Evolutionary conservation across 2,113 vertebrate species (phyloP), one percentile per base, ranked within the genome.

Genomic region (Orthonyx spaldingii): DNA sequence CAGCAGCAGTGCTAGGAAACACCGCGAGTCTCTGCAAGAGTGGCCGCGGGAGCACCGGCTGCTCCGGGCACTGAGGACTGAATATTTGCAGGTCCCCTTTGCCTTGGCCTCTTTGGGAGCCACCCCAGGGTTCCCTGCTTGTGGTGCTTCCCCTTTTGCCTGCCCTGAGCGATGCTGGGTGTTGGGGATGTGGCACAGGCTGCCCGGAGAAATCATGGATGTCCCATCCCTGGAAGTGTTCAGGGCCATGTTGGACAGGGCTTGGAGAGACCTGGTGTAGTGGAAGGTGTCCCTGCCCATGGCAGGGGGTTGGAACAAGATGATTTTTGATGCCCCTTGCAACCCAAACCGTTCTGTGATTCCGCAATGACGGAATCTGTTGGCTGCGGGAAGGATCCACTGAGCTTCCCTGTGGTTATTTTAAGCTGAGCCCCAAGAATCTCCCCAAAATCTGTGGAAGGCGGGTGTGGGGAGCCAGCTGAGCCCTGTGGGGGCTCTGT

Each of bases 291-390:
- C 41, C 20, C 35, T 63, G n/a, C 5, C 18, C 18, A 4, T 20
- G 22, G 18, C 21, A 69, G 11, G 8, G 33, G 0, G 21, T 1
- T 49, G 18, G 22, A 42, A 69, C 0, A 7, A 37, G 55, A 6
- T 28, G 47, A 10, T 27, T n/a, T 76, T 76, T 42, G 11, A 27
- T 14, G 13, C 46, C 6, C 4, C 3, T 68, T 23, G 35, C 79
- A 27, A 20, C 10, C 20, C 70, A 49, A 27, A 32, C 10, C 41
- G 22, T 6, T 10, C 32, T 7, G 17, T 2, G 63, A 32, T 55
- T 56, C 63, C 2, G 0, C 9, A 39, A 3, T 2, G 13, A 3
- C 0, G 9, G 17, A 49, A 57, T n/a, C 19, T 8, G 7, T 3
- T 18, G 66, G 44, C 28, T 26, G 61, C 0, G 1, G 69, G 69